Percentiles rank a stretch among this genome's conserved stretches.
Conservation (phyloP, 2,797 vertebrate genomes). For the Australoheros facetus region DNA sequence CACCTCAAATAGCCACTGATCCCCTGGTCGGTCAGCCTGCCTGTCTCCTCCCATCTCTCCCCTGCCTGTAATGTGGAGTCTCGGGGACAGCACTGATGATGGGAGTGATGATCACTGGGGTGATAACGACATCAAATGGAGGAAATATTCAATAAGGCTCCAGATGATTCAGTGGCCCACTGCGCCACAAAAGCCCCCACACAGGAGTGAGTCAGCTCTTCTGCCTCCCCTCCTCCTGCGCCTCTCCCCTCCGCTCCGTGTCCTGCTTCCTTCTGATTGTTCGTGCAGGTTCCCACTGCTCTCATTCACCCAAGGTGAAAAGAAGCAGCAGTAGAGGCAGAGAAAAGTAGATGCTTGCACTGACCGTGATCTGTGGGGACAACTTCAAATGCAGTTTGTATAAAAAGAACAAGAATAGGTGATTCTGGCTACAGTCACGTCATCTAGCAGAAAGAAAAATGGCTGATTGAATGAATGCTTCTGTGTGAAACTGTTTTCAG, state of each 20-base stretch:
- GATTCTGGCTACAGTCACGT: neutral
- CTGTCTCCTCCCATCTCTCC: slow-evolving; percentile 1
- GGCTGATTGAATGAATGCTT: no score
- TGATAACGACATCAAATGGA: slow-evolving; percentile 72
- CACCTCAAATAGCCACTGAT: slow-evolving; percentile 15
- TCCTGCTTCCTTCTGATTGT: slow-evolving; percentile 12
- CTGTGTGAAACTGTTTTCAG: neutral
- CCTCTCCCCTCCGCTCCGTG: slow-evolving; percentile 1
- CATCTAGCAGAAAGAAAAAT: neutral
- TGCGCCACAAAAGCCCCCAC: slow-evolving; percentile 63
- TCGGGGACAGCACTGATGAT: slow-evolving; percentile 43
- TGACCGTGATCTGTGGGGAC: neutral
- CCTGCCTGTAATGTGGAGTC: slow-evolving; percentile 27
- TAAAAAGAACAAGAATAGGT: neutral
- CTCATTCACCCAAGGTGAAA: slow-evolving; percentile 22
- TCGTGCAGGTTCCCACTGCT: slow-evolving; percentile 6
- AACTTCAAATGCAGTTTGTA: neutral
- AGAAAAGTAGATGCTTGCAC: neutral
- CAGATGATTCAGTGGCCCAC: slow-evolving; percentile 71
- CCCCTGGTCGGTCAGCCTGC: neutral
- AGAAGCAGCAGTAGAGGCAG: neutral
- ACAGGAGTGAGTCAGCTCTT: slow-evolving; percentile 74
- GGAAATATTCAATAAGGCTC: slow-evolving; percentile 74
- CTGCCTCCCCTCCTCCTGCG: slow-evolving; percentile 23
- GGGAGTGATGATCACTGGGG: slow-evolving; percentile 55